Percentiles rank a stretch among this genome's conserved stretches.
phyloP scores from a whole-genome alignment of 2,888 invertebrate genomes.

The Nemapogon koenigi region DNA sequence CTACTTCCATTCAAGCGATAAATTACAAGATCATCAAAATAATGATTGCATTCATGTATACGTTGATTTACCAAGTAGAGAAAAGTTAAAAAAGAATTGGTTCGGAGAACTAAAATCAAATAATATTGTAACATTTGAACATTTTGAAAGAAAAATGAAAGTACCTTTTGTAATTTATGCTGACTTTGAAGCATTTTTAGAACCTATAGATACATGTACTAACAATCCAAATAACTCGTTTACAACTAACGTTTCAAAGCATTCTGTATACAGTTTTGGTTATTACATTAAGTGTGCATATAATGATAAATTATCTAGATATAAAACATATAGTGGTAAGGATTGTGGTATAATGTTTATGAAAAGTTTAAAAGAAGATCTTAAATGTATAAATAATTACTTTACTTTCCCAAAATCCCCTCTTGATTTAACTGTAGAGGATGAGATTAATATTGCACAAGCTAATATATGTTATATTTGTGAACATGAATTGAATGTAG shows the following conservation, averaged over 20 bases:
- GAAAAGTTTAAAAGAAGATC: background rate
- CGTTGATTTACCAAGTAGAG: background rate
- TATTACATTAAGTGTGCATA: background rate
- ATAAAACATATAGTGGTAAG: constrained; percentile 1
- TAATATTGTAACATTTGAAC: background rate
- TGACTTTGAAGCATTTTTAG: constrained; percentile 2
- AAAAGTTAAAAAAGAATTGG: background rate
- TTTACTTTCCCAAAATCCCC: background rate
- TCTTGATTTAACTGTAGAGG: background rate
- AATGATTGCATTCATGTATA: background rate
- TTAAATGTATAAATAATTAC: background rate
- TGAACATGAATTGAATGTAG: background rate
- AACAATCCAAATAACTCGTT: background rate
- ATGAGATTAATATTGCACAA: background rate
- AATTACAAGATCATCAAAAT: no score
- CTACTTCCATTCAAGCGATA: no score
- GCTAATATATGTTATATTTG: background rate
- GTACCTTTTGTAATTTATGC: constrained; percentile 4
- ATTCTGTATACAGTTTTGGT: constrained; percentile 1
- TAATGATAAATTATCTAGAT: constrained; percentile 1
- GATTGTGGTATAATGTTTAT: background rate
- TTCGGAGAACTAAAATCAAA: background rate
- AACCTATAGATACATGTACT: background rate
- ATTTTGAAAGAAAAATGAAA: background rate
- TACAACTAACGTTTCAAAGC: background rate